phyloP scores from a whole-genome alignment of 2,113 vertebrate species.

The Poicephalus gulielmi region DNA sequence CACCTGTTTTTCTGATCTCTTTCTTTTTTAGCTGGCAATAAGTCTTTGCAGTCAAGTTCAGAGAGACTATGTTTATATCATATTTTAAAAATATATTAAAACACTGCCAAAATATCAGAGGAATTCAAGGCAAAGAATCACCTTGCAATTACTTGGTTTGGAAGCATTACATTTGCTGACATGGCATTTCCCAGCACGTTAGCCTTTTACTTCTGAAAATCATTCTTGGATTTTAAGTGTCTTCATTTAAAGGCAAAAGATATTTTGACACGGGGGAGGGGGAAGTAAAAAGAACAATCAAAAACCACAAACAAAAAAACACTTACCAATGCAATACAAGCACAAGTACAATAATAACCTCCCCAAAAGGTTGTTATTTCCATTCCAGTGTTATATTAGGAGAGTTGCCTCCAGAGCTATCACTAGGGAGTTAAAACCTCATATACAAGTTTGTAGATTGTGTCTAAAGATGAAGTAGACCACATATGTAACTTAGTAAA shows the following conservation, averaged over 20 bases:
- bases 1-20: constrained; percentile 28
- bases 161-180: constrained; percentile 22
- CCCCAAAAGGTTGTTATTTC: neutral
- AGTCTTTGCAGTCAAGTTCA: constrained; percentile 29
- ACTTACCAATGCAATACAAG: neutral
- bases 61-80: constrained; percentile 31
- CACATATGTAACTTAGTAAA: neutral
- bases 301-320: neutral
- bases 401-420: neutral
- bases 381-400: neutral
- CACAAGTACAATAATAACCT: neutral
- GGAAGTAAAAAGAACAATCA: neutral
- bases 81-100: neutral
- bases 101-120: constrained; percentile 24
- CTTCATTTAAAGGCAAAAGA: neutral
- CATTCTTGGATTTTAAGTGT: neutral
- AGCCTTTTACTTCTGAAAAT: constrained; percentile 18
- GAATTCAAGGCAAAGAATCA: constrained; percentile 21
- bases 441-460: neutral
- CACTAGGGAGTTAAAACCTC: neutral
- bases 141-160: constrained; percentile 46
- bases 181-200: neutral
- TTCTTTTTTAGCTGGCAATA: constrained; percentile 25
- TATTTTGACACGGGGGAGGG: neutral
- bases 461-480: neutral